phyloP scores from a whole-genome alignment of 2,888 invertebrate genomes.

The Tachystola acroxantha region DNA sequence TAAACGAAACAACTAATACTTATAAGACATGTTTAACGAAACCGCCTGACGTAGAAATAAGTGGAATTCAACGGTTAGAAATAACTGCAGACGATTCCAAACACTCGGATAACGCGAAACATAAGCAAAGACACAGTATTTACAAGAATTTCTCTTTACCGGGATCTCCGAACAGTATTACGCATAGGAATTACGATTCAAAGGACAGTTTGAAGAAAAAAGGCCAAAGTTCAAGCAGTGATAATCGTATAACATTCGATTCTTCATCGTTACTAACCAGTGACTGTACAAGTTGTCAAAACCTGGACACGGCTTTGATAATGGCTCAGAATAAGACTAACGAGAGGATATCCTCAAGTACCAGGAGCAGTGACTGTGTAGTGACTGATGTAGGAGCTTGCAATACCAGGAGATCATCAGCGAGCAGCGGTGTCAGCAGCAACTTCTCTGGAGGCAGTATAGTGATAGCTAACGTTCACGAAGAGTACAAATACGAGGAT shows the following conservation, averaged over 20 bases:
- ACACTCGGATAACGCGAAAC: constrained; percentile 12
- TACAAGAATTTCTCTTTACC: constrained; percentile 67
- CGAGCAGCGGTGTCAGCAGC: constrained; percentile 67
- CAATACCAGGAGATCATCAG: constrained; percentile 64
- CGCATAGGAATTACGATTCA: constrained; percentile 57
- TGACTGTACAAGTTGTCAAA: constrained; percentile 26
- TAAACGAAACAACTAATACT: constrained; percentile 36
- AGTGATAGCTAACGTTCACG: constrained; percentile 79
- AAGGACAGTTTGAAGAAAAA: constrained; percentile 48
- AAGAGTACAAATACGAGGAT: constrained; percentile 87
- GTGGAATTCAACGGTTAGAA: constrained; percentile 48
- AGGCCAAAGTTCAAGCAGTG: constrained; percentile 12
- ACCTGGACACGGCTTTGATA: constrained; percentile 52
- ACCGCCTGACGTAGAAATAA: constrained; percentile 41
- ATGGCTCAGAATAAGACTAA: constrained; percentile 62
- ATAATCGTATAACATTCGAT: constrained; percentile 15
- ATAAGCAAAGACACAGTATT: constrained; percentile 41
- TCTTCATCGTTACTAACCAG: constrained; percentile 29
- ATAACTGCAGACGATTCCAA: constrained; percentile 32
- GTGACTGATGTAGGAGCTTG: constrained; percentile 26
- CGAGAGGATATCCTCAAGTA: constrained; percentile 49
- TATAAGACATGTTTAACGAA: constrained; percentile 55
- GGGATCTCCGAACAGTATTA: constrained; percentile 57
- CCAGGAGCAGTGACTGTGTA: constrained; percentile 21
- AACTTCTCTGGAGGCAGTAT: constrained; percentile 58